Conservation (phyloP, 2,888 invertebrate species). For the Cabera pusaria region DNA sequence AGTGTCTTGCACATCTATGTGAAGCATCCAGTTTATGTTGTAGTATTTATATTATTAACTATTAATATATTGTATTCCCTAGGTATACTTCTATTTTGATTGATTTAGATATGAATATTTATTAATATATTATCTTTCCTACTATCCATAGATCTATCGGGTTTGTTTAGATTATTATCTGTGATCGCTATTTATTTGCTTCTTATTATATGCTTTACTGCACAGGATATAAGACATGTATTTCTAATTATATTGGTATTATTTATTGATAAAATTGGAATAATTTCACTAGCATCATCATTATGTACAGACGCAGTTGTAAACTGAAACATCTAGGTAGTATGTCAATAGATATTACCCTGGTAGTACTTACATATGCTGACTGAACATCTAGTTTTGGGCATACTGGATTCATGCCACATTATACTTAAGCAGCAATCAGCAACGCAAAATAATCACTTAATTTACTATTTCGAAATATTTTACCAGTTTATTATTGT, state of each 20-base stretch:
- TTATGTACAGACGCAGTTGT: slow-evolving; percentile 47
- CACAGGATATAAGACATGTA: slow-evolving; percentile 39
- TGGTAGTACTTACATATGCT: too few species aligned
- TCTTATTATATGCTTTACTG: slow-evolving; percentile 62
- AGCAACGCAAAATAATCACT: too few species aligned
- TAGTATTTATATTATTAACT: slow-evolving; percentile 29
- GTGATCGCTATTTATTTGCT: slow-evolving; percentile 56
- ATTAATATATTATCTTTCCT: slow-evolving; percentile 34
- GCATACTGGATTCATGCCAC: too few species aligned
- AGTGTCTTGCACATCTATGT: slow-evolving; percentile 43
- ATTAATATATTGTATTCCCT: slow-evolving; percentile 21
- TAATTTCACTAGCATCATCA: slow-evolving; percentile 36
- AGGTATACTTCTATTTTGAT: slow-evolving; percentile 33
- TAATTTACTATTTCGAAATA: too few species aligned
- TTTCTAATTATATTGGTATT: slow-evolving; percentile 22
- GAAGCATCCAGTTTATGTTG: slow-evolving; percentile 38
- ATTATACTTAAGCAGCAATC: too few species aligned
- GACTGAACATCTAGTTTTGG: too few species aligned
- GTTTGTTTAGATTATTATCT: slow-evolving; percentile 49
- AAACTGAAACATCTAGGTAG: slow-evolving; percentile 33
- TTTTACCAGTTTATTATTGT: too few species aligned
- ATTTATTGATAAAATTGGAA: slow-evolving; percentile 38
- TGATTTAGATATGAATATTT: slow-evolving; percentile 24
- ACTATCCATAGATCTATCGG: slow-evolving; percentile 45
- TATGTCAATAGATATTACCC: too few species aligned